These are phyloP conservation scores for Petroica traversi DNA, from an alignment of 2,113 vertebrate species.

Conservation along the genomic window DNA sequence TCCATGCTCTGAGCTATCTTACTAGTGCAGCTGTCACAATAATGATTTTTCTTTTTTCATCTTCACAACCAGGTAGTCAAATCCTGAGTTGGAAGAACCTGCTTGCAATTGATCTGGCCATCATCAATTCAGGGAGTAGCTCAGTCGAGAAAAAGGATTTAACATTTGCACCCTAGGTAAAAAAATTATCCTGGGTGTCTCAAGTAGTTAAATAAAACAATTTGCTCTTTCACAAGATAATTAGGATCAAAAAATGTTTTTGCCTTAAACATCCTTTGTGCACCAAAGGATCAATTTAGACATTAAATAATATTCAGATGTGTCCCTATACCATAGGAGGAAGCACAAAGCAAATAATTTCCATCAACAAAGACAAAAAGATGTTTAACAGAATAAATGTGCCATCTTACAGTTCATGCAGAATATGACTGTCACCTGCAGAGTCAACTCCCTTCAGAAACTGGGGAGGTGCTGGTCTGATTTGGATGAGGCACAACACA, in stretches of 20 bases:
- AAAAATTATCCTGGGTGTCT: background rate
- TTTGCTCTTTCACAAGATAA: background rate
- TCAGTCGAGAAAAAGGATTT: background rate
- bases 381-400: background rate
- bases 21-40: background rate
- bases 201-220: background rate
- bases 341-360: background rate
- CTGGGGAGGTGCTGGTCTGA: background rate
- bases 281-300: background rate
- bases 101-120: background rate
- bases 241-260: background rate
- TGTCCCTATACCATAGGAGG: background rate
- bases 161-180: background rate
- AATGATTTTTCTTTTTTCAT: background rate
- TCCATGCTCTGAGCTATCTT: background rate
- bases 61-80: background rate
- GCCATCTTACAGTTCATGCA: background rate
- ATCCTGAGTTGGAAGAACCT: background rate
- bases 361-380: background rate
- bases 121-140: background rate
- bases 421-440: background rate
- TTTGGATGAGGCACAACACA: rapidly evolving
- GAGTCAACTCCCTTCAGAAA: background rate
- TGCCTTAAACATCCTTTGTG: background rate
- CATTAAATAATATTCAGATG: background rate